Percentiles rank a stretch among this genome's conserved stretches.
Evolutionary conservation across 2,113 vertebrate genomes (phyloP).

Genomic region (Nibea albiflora): DNA sequence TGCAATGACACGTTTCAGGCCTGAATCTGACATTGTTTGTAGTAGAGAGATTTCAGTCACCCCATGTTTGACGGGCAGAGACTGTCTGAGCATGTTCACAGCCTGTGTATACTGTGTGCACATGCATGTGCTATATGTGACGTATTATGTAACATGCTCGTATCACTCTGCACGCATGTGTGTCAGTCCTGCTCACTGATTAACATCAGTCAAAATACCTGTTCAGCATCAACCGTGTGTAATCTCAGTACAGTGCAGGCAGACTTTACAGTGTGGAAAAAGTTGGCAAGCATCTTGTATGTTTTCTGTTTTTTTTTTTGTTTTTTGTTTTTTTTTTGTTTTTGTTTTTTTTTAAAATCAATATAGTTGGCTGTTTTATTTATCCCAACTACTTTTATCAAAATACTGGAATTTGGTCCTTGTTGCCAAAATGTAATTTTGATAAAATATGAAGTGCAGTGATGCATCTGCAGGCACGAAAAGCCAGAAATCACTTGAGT

Average conservation of each 20-base stretch:
- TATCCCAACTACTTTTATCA: neutral
- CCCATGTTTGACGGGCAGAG: neutral
- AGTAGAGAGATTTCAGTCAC: conserved; percentile 3
- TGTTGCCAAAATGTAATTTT: neutral
- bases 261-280: neutral
- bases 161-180: neutral
- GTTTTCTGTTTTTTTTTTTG: neutral
- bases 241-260: neutral
- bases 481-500: neutral
- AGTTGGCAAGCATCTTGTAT: neutral
- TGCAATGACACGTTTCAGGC: neutral
- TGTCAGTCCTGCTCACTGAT: conserved; percentile 10
- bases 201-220: conserved; percentile 14
- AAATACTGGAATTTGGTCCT: conserved; percentile 6
- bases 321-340: neutral
- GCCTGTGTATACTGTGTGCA: conserved; percentile 1
- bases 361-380: neutral
- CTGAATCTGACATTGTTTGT: conserved; percentile 20
- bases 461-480: neutral
- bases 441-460: neutral
- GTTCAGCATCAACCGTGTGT: conserved; percentile 16
- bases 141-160: neutral
- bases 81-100: conserved; percentile 38
- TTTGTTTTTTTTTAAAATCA: neutral
- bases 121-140: neutral